Base-by-base conservation (phyloP, 2,797 vertebrate genomes). In the Sebastes steindachneri region DNA sequence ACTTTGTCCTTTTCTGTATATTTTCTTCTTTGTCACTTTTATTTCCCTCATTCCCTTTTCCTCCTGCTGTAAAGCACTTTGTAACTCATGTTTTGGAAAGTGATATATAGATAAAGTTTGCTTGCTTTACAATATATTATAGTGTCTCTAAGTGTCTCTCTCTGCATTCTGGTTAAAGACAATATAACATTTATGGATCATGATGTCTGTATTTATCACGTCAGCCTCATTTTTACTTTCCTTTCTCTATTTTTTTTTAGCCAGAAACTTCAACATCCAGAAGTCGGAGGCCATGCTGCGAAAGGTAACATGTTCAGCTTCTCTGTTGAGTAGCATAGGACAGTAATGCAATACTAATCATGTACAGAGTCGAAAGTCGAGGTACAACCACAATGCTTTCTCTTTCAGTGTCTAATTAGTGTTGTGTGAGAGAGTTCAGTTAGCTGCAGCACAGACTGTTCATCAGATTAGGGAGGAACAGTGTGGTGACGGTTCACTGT, bases 201-300 rank as follows among this genome's bases (percentile, higher is more conserved):
- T n/a, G n/a, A 25, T 60, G 23, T 62, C 4, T 73, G 7, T 68
- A 58, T 57, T 31, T 9, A 60, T 64, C 11, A 35, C 4, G 1
- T 25, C 55, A 15, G 2, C 17, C 29, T 72, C 10, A 2, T 31
- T 25, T 15, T 29, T 6, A 2, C 8, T 65, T 28, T 31, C 28
- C 3, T 23, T 19, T 6, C 37, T 77, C 4, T 17, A 45, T 45
- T 45, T 45, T 8, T 80, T 94, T 93, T 93, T 92, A 99, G 98
- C 98, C 0, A 95, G 98, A 90, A 95, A 95, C 94, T 99, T 99
- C 33, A 97, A 97, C 66, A 31, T 99, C 82, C 96, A 97, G 93
- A 99, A 99, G 93, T 94, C 98, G 0, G 98, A 99, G 89, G 95
- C 93, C 4, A 99, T 99, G 98, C 90, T 99, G 73, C 95, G 98